Base-by-base conservation (phyloP, 2,113 vertebrate genomes). In the Octodon degus region DNA sequence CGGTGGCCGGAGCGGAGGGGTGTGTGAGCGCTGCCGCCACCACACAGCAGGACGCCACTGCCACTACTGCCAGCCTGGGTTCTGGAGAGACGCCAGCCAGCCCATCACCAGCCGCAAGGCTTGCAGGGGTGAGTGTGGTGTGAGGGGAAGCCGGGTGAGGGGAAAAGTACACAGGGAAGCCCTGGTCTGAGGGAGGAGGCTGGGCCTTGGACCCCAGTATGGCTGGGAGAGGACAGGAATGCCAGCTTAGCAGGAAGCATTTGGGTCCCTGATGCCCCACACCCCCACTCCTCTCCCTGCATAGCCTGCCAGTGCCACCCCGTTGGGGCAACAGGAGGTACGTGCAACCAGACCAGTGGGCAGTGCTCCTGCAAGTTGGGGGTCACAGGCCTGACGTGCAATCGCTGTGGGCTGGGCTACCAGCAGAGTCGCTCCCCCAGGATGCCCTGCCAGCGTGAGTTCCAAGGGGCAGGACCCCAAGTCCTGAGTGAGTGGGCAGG, bases 11-110 rank as follows among this genome's bases (percentile, higher is more conserved):
- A 99, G 99, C 0, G 99, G 99, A 27, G 99, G 99, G 0, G 98
- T 99, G 40, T 99, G 99, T 87, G 98, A 99, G 97, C 99, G 99
- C 93, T 99, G 99, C 94, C 99, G 99, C 12, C 99, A 99, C 97
- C 98, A 99, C 98, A 99, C 98, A 0, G 98, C 99, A 0, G 99
- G 99, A 22, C 99, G 99, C 65, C 99, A 99, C 97, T 99, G 99
- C 96, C 99, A 99, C 97, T 99, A 99, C 98, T 99, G 99, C 98
- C 98, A 99, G 97, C 99, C 98, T 0, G 99, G 99, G 81, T 99
- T 98, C 98, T 98, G 98, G 85, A 99, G 99, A 5, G 99, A 99
- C 97, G 98, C 99, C 70, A 96, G 95, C 98, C 99, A 99, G 95
- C 96, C 98, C 0, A 90, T 99, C 89, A 98, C 96, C 92, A 99